Evolutionary conservation across 2,888 invertebrate species (phyloP).

Genomic region (Norana najaformis): DNA sequence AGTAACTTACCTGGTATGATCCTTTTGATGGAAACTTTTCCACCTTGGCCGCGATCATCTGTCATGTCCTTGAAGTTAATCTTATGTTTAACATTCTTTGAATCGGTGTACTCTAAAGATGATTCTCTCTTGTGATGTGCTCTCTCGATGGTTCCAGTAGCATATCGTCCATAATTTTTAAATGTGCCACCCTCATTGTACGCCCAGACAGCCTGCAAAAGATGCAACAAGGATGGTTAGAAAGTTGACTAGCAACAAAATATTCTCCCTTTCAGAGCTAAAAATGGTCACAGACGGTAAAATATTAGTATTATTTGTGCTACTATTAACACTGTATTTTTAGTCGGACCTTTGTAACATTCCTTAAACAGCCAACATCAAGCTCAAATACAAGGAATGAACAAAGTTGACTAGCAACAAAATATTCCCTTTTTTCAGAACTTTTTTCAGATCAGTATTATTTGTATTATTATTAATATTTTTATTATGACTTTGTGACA

Average conservation of each 20-base stretch:
- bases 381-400: too few species aligned
- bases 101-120: not conserved
- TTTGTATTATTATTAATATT: not conserved
- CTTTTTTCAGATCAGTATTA: not conserved
- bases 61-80: conserved; percentile 8
- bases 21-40: not conserved
- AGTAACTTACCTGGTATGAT: not conserved
- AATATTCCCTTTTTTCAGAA: not conserved
- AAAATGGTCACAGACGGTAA: too few species aligned
- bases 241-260: conserved; percentile 5
- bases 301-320: too few species aligned
- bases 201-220: not conserved
- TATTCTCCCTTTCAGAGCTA: too few species aligned
- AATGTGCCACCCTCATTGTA: not conserved
- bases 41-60: not conserved
- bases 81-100: not conserved
- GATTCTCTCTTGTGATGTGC: not conserved
- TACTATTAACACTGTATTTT: too few species aligned
- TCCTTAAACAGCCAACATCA: too few species aligned
- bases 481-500: not conserved
- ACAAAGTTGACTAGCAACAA: conserved; percentile 3
- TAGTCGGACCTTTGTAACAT: too few species aligned
- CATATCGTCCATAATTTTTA: not conserved
- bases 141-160: conserved; percentile 15
- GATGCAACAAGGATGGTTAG: not conserved